phyloP scores from a whole-genome alignment of 2,113 vertebrate species.

The Gyps fulvus region DNA sequence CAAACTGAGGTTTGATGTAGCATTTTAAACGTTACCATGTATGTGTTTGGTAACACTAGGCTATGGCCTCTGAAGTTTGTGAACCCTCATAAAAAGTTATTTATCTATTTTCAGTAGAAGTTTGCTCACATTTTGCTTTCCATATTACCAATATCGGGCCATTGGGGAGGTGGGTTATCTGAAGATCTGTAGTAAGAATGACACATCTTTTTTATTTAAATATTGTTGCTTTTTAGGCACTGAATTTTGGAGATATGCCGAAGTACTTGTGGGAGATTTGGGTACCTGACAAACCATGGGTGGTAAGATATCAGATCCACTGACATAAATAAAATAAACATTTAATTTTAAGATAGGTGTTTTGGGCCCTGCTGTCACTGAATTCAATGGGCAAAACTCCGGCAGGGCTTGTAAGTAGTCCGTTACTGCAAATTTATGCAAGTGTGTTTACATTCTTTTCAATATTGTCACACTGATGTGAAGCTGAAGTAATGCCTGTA shows the following conservation, averaged over 20 bases:
- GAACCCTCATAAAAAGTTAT: neutral
- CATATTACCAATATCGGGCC: neutral
- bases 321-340: slow-evolving; percentile 17
- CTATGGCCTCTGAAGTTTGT: neutral
- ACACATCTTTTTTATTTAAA: slow-evolving; percentile 61
- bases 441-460: neutral
- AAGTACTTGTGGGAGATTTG: slow-evolving; percentile 62
- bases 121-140: neutral
- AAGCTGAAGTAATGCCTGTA: neutral
- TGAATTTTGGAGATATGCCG: slow-evolving; percentile 59
- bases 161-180: neutral
- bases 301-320: slow-evolving; percentile 52
- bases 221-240: slow-evolving; percentile 63
- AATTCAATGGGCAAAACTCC: neutral
- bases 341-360: neutral
- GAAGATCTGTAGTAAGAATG: slow-evolving; percentile 1
- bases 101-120: neutral
- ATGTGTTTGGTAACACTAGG: neutral
- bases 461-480: neutral
- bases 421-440: neutral
- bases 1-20: neutral
- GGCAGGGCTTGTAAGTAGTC: neutral
- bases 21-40: neutral
- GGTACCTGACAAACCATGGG: slow-evolving; percentile 47
- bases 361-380: neutral